Evolutionary conservation across 2,113 vertebrate genomes (phyloP).

Genomic region (Zosterops borbonicus): DNA sequence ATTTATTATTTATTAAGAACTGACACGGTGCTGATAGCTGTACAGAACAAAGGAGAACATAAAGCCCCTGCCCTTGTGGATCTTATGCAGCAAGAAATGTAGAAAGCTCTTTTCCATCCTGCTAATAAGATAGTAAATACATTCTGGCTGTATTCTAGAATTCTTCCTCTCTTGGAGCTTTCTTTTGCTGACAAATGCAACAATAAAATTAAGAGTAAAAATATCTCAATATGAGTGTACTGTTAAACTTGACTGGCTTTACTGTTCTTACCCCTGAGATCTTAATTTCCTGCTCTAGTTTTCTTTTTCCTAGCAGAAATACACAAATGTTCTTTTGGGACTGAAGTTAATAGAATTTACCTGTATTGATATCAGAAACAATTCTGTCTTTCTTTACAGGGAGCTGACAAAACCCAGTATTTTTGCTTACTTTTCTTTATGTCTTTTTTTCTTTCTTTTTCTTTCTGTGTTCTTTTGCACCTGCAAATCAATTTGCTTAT

Average conservation of each 20-base stretch:
- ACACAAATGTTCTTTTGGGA: not conserved
- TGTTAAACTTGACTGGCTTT: not conserved
- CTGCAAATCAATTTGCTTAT: not conserved
- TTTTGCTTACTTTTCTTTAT: not conserved
- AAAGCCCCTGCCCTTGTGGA: not conserved
- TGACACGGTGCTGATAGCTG: conserved; percentile 7
- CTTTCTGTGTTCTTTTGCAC: not conserved
- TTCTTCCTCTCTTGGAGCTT: not conserved
- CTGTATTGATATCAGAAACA: not conserved
- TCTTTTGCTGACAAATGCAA: not conserved
- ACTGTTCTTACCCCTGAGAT: not conserved
- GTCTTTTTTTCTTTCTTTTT: not conserved
- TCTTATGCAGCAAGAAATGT: not conserved
- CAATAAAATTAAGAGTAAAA: not conserved
- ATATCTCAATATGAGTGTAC: not conserved
- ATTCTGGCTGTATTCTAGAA: not conserved
- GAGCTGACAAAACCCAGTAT: not conserved
- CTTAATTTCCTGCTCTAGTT: not conserved
- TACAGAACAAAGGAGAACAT: conserved; percentile 28
- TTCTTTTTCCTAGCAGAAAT: not conserved
- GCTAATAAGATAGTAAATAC: not conserved
- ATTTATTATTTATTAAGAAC: conserved; percentile 63
- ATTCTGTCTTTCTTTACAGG: not conserved
- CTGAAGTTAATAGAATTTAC: not conserved
- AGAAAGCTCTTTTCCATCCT: not conserved